Evolutionary conservation across 2,113 vertebrate species (phyloP), one percentile per base, ranked within the genome.

Genomic region (human): DNA sequence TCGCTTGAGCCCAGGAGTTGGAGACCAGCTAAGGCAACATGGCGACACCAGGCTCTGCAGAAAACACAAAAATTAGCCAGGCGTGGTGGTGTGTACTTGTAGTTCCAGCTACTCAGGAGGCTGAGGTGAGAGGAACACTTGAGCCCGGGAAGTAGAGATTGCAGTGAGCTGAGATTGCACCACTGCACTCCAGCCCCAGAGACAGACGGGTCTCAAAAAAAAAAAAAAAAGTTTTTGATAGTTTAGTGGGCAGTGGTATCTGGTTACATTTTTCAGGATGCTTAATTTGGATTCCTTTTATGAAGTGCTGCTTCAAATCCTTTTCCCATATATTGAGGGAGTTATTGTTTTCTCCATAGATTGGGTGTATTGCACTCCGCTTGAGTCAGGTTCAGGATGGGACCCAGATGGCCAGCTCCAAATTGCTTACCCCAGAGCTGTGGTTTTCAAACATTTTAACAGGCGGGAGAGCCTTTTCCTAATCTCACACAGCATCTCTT

Each of bases 381-480:
- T 6, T 11, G 38, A 20, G 43, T 4, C n/a, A 40, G 38, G 13
- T 35, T 76, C 40, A 8, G 43, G 45, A 32, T 25, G 14, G 90
- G 79, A 38, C 38, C 59, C 27, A 38, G 48, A 43, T 9, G 14
- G n/a, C 52, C 59, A 30, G 76, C 18, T 16, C 25, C 6, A 43
- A 12, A 85, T 27, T 8, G 30, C 75, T 83, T 40, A 75, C 12
- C 32, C 72, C 45, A 73, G n/a, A 84, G 22, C 50, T 76, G 70
- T 80, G 40, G 23, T 50, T 80, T 86, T 93, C 89, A 93, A 82
- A 82, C 73, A 52, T 95, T 76, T 64, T n/a, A 94, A 80, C 48
- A 45, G 92, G 72, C 72, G 80, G 22, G 66, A 95, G 35, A 94
- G 81, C 5, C 48, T 79, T 91, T 75, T 94, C 95, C 96, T 68